Conservation (phyloP, 2,797 vertebrate genomes). For the Pristis pectinata region DNA sequence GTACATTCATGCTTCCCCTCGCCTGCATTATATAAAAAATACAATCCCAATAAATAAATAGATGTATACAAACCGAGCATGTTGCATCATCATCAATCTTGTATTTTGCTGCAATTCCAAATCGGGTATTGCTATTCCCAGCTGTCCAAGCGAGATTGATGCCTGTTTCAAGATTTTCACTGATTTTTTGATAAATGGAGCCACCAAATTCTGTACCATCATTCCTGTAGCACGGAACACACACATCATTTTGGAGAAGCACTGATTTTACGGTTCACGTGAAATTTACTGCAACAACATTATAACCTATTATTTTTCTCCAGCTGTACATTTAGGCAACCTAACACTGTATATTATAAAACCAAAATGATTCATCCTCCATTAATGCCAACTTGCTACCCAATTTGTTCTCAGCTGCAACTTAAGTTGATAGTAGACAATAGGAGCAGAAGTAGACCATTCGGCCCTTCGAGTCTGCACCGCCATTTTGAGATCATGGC, state of each 20-base stretch:
- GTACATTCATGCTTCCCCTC: neutral
- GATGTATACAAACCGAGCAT: conserved; percentile 75
- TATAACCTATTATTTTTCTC: neutral
- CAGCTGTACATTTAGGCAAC: neutral
- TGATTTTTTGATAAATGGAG: conserved; percentile 97
- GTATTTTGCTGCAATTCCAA: conserved; percentile 95
- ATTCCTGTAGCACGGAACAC: conserved; percentile 63
- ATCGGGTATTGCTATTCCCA: conserved; percentile 95
- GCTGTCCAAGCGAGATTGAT: conserved; percentile 96
- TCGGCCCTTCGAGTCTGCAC: no score
- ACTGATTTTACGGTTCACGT: neutral
- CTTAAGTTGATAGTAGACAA: no score
- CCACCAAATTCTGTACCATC: conserved; percentile 95
- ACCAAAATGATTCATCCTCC: neutral
- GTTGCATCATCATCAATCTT: conserved; percentile 88
- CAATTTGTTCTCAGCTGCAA: no score
- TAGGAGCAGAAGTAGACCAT: no score
- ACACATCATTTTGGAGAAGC: neutral
- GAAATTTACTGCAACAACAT: neutral
- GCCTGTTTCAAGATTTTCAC: conserved; percentile 87
- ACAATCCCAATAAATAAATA: neutral
- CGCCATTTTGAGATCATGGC: no score
- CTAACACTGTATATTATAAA: neutral
- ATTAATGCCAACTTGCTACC: neutral
- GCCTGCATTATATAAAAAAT: conserved; percentile 3